phyloP scores from a whole-genome alignment of 2,113 vertebrate species.

The Salminus brasiliensis region DNA sequence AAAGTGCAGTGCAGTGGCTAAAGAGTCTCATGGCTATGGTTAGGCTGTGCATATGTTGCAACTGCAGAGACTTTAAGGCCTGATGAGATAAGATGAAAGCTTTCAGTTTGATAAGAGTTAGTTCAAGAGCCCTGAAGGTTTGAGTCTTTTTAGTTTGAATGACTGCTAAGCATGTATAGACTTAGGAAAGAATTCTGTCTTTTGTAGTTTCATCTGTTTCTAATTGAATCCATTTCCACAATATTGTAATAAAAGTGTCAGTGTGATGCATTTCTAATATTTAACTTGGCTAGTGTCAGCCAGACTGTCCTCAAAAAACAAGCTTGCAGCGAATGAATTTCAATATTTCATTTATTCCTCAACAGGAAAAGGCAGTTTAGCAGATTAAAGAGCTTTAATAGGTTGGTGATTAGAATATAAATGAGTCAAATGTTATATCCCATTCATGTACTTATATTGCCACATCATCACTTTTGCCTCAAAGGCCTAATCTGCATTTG shows the following conservation, averaged over 20 bases:
- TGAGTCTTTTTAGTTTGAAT: not conserved
- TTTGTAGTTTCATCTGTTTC: not conserved
- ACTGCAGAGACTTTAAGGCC: not conserved
- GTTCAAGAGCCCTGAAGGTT: not conserved
- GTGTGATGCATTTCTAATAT: not conserved
- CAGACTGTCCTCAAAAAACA: not conserved
- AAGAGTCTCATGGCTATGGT: not conserved
- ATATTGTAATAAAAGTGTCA: not conserved
- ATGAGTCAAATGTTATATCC: constrained; percentile 20
- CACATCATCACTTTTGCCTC: constrained; percentile 26
- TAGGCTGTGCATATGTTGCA: not conserved
- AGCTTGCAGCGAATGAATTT: not conserved
- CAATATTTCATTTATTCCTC: constrained; percentile 2
- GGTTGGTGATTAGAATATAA: constrained; percentile 22
- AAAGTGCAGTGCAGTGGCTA: not conserved
- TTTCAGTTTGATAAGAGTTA: too few species aligned
- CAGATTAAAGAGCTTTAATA: constrained; percentile 28
- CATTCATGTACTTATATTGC: constrained; percentile 34
- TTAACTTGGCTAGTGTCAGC: not conserved
- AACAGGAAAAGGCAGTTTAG: constrained; percentile 14
- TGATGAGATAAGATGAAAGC: too few species aligned
- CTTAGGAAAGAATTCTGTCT: not conserved
- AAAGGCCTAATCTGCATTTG: constrained; percentile 12
- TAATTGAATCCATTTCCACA: not conserved
- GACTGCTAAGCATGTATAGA: not conserved